phyloP scores from a whole-genome alignment of 2,888 invertebrate genomes.

The Acanthococcus lagerstroemiae region DNA sequence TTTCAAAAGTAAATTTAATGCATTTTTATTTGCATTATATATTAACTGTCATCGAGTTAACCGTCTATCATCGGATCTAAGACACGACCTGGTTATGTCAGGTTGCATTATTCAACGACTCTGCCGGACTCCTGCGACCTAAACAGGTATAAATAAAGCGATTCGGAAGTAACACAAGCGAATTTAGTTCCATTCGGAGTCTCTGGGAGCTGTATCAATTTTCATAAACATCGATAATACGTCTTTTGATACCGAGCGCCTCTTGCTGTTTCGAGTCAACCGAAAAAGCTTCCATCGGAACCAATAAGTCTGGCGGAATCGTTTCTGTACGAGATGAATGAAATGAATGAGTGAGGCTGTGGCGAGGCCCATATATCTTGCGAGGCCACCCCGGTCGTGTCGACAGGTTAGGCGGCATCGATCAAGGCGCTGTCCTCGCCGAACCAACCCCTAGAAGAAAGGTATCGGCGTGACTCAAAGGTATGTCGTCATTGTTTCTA shows the following conservation, averaged over 20 bases:
- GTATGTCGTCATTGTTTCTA: slow-evolving; percentile 27
- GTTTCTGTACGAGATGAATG: slow-evolving; percentile 17
- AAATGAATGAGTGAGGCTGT: slow-evolving; percentile 21
- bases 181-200: not conserved
- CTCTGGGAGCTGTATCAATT: slow-evolving; percentile 8
- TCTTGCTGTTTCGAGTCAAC: not conserved
- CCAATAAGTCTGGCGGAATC: slow-evolving; percentile 24
- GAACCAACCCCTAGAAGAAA: slow-evolving; percentile 17
- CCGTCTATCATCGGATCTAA: too few relatives aligned
- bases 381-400: slow-evolving; percentile 28
- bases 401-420: slow-evolving; percentile 30
- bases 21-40: too few relatives aligned
- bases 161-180: too few relatives aligned
- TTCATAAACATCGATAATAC: slow-evolving; percentile 3
- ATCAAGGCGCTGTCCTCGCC: slow-evolving; percentile 15
- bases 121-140: too few relatives aligned
- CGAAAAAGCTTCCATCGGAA: slow-evolving; percentile 2
- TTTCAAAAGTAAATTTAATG: too few relatives aligned
- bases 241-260: not conserved
- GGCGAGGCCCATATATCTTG: slow-evolving; percentile 1
- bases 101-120: too few relatives aligned
- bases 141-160: too few relatives aligned
- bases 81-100: too few relatives aligned
- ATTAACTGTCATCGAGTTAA: too few relatives aligned
- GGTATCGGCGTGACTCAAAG: slow-evolving; percentile 15